Base-by-base conservation (phyloP, 2,797 vertebrate genomes). In the Bovichtus diacanthus region DNA sequence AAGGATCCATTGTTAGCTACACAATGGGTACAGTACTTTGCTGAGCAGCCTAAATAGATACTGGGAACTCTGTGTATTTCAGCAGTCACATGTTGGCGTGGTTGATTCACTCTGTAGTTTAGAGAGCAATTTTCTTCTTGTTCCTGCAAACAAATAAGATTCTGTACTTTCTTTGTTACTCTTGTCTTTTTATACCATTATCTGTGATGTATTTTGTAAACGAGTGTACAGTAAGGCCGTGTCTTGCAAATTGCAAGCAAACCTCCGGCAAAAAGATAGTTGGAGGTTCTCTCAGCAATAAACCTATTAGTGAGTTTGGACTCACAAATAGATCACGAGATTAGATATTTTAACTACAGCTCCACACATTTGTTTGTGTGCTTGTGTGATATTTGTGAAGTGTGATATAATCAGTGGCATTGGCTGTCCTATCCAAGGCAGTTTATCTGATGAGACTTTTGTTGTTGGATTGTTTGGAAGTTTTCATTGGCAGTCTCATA, bases 401-500 rank as follows among this genome's bases (percentile, higher is more conserved):
- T 31, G n/a, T 49, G 38, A 78, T 61, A n/a, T 44, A 64, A 53
- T 61, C 36, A 66, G 46, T 67, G 79, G 25, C 25, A 44, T 1
- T 62, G 34, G 29, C 41, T 9, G 12, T 73, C 60, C 54, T 29
- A 8, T 78, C 62, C 8, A 8, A 65, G 31, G 38, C 25, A 39
- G 19, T 55, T 73, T 4, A 39, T 38, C 19, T 41, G 70, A 80
- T 70, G 68, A 59, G 47, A 67, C 73, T 76, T n/a, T 80, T 70
- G 78, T 70, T 63, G 50, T 64, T 19, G 51, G 39, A 50, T 41
- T 68, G 73, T 77, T 73, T 47, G 9, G 7, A 74, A 39, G 49
- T 76, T 70, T 74, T 67, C 23, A 53, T 68, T 69, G 62, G n/a
- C 53, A 49, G 75, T 64, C 66, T 70, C 19, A 16, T 55, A 55